Conservation (phyloP, 2,113 vertebrate species). For the Motacilla tschutschensis region DNA sequence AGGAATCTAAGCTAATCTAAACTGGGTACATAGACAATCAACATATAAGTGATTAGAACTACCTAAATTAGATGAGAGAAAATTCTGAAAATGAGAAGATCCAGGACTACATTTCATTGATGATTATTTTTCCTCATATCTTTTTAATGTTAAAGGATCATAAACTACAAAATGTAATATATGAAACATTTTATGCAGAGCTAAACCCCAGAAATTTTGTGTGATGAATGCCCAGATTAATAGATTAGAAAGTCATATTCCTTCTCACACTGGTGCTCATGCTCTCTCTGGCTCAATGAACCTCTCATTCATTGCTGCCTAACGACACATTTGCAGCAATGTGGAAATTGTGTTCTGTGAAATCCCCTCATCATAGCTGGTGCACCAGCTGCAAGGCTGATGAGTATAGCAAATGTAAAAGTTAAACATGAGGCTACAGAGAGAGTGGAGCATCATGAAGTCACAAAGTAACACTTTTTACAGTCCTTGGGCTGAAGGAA, state of each 20-base stretch:
- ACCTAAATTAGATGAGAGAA: not conserved
- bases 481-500: not conserved
- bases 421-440: not conserved
- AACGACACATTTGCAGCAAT: not conserved
- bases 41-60: not conserved
- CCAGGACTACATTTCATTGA: not conserved
- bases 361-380: not conserved
- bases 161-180: not conserved
- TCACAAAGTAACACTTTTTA: not conserved
- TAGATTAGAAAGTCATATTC: constrained; percentile 6
- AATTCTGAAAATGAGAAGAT: not conserved
- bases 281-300: not conserved
- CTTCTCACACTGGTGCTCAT: not conserved
- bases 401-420: not conserved
- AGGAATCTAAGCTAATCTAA: not conserved
- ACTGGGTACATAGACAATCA: not conserved
- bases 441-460: not conserved
- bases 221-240: not conserved
- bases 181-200: not conserved
- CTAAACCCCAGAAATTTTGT: not conserved
- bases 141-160: not conserved
- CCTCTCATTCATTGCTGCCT: not conserved
- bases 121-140: not conserved
- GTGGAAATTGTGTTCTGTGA: not conserved
- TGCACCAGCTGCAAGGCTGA: not conserved